A percentile compares a stretch with the other conserved stretches of the same genome.
Evolutionary conservation across 2,888 invertebrate genomes (phyloP).

Genomic region (Melinaea menophilus): DNA sequence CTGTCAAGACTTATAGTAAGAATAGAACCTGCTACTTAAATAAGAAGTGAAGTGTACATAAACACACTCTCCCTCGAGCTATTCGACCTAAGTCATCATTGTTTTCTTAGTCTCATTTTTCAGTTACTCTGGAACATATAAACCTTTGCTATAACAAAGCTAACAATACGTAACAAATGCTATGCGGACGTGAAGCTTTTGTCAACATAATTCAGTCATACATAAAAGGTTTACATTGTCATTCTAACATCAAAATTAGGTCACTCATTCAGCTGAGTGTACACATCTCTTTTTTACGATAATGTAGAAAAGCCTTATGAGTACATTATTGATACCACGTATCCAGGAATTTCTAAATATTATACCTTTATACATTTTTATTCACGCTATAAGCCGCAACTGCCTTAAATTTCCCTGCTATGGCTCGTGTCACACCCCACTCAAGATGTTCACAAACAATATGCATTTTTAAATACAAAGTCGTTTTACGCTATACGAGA

Average conservation of each 20-base stretch:
- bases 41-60: too few relatives aligned
- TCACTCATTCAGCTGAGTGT: conserved; percentile 6
- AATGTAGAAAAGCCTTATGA: background rate
- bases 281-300: conserved; percentile 3
- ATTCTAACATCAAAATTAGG: conserved; percentile 1
- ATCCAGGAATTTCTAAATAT: background rate
- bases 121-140: too few relatives aligned
- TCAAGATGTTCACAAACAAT: conserved; percentile 39
- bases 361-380: conserved; percentile 21
- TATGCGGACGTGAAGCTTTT: conserved; percentile 3
- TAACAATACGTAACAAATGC: conserved; percentile 4
- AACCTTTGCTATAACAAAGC: background rate
- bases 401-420: conserved; percentile 40
- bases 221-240: conserved; percentile 3
- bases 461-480: conserved; percentile 54
- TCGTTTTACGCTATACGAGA: conserved; percentile 32
- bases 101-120: too few relatives aligned
- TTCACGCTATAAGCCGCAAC: conserved; percentile 44
- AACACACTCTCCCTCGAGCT: too few relatives aligned
- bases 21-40: too few relatives aligned
- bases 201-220: conserved; percentile 6
- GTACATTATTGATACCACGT: conserved; percentile 2
- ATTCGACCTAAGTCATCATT: too few relatives aligned
- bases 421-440: conserved; percentile 39
- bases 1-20: too few relatives aligned